Conservation (phyloP, 2,888 invertebrate species). For the Theretra japonica region DNA sequence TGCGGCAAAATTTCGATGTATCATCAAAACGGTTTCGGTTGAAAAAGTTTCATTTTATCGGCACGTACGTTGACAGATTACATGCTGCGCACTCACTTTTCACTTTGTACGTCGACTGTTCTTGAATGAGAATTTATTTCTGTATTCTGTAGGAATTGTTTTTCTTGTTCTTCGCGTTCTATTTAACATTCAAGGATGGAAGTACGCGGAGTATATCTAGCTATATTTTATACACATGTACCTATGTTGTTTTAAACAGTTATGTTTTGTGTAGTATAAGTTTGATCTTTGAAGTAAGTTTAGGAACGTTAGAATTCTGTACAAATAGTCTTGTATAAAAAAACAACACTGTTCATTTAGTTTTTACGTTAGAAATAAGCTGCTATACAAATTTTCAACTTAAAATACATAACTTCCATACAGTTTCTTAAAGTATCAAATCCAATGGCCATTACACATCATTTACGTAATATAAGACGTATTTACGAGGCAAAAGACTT, state of each 20-base stretch:
- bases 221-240: no score
- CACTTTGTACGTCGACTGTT: slow-evolving; percentile 13
- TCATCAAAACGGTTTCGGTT: slow-evolving; percentile 61
- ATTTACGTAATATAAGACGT: slow-evolving; percentile 48
- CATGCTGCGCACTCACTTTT: slow-evolving; percentile 15
- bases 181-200: slow-evolving; percentile 5
- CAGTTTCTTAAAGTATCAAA: slow-evolving; percentile 39
- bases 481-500: slow-evolving; percentile 50
- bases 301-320: no score
- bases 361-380: no score
- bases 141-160: background rate
- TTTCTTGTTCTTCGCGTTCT: background rate
- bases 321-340: no score
- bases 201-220: background rate
- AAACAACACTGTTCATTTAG: no score
- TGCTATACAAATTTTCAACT: no score
- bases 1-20: slow-evolving; percentile 62
- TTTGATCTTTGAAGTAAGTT: no score
- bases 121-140: background rate
- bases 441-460: slow-evolving; percentile 51
- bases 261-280: no score
- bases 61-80: slow-evolving; percentile 34
- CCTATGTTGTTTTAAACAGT: no score
- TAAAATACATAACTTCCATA: no score
- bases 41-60: slow-evolving; percentile 52